These are phyloP conservation scores for Buphagus erythrorhynchus DNA, from an alignment of 2,797 vertebrate genomes.

Conservation along the genomic window DNA sequence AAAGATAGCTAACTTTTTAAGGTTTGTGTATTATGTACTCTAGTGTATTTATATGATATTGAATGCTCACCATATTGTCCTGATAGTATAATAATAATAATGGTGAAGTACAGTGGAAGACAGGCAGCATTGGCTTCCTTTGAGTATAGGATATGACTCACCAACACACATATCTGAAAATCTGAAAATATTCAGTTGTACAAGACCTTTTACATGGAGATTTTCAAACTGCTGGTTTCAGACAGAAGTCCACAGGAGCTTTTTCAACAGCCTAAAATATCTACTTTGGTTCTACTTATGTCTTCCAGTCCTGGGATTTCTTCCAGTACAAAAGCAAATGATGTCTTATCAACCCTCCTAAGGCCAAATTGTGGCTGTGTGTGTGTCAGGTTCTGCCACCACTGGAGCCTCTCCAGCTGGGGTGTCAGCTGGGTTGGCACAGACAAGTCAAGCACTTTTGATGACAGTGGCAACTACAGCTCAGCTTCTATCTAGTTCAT, in stretches of 20 bases:
- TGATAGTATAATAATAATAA: background rate
- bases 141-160: background rate
- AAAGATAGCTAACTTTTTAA: background rate
- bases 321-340: background rate
- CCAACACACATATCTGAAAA: background rate
- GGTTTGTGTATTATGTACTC: background rate
- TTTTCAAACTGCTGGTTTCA: background rate
- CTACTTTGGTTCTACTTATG: background rate
- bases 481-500: background rate
- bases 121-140: background rate
- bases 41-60: background rate
- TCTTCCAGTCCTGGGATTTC: background rate
- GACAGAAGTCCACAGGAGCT: background rate
- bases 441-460: background rate
- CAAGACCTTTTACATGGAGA: background rate
- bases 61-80: background rate
- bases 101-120: background rate
- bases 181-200: background rate
- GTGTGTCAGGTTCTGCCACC: background rate
- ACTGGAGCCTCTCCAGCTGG: background rate
- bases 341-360: background rate
- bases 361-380: background rate
- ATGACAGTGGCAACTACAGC: rapidly evolving
- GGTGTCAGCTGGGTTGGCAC: rapidly evolving
- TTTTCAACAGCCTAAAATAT: background rate